Base-by-base conservation (phyloP, 2,113 vertebrate species). In the Eubucco bourcierii region DNA sequence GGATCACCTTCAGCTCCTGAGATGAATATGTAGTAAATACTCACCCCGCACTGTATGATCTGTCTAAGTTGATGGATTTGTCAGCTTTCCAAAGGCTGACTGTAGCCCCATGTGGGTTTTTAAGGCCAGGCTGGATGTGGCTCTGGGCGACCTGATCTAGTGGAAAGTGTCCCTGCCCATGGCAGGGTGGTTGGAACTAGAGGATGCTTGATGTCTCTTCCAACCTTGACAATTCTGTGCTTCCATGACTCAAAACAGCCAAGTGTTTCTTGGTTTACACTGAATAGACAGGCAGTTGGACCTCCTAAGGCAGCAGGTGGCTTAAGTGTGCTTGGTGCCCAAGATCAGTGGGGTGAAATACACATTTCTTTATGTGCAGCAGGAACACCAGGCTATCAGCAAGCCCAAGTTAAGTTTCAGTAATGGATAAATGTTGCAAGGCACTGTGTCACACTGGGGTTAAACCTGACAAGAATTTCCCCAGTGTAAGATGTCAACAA, bases 391-490 rank as follows among this genome's bases (percentile, higher is more conserved):
- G 46, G 41, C 79, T 90, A 90, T 89, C 75, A 82, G 87, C 89
- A 92, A 80, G 47, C 37, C 72, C 75, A 89, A 87, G 87, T 93
- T 93, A 94, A 92, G 46, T 65, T 81, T 76, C 64, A 66, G 27
- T 80, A 83, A 61, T 87, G 80, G 83, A 65, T 92, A 93, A 92
- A 81, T 92, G 70, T 64, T 93, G 47, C 39, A 74, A 85, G 68
- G 55, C 58, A 56, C 91, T 94, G 82, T 87, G 91, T 80, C 75
- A 90, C 41, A 27, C 68, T 89, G 64, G 72, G 84, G 60, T 92
- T 92, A 96, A 84, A 75, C 60, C 76, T 14, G 81, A 53, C 67
- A 94, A 80, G 84, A 96, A 92, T 95, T 92, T 75, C 60, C 60
- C 52, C 28, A 44, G 9, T 47, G 60, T 89, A 23, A 82, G 80